Evolutionary conservation across 1,140 invertebrate species (phyloP).

Genomic region (Theocolax elegans): DNA sequence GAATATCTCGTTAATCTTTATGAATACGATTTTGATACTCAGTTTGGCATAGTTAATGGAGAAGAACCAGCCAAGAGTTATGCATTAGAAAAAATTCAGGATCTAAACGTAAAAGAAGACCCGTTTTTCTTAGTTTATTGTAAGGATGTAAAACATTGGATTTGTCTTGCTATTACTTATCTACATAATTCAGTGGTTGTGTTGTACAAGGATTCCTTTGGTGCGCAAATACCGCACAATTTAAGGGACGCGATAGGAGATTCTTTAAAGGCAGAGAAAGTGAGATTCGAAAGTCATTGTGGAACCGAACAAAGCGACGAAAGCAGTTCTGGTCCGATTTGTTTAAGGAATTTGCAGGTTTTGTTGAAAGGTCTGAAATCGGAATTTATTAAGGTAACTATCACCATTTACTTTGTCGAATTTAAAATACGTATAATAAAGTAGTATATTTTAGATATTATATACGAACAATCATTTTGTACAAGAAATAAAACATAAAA

Average conservation of each 20-base stretch:
- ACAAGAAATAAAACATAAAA: too few relatives aligned
- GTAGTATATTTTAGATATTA: too few relatives aligned
- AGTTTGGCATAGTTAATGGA: slow-evolving; percentile 16
- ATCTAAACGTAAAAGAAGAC: not conserved
- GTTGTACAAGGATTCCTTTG: slow-evolving; percentile 36
- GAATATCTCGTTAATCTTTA: slow-evolving; percentile 29
- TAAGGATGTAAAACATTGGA: slow-evolving; percentile 26
- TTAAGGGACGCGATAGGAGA: slow-evolving; percentile 25
- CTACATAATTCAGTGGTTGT: slow-evolving; percentile 23
- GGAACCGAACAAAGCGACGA: slow-evolving; percentile 36
- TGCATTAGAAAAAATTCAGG: not conserved
- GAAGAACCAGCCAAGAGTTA: slow-evolving; percentile 3
- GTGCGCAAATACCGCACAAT: slow-evolving; percentile 11
- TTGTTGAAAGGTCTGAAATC: slow-evolving; percentile 32
- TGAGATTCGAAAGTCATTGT: slow-evolving; percentile 27
- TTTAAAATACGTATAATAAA: too few relatives aligned
- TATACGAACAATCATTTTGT: too few relatives aligned
- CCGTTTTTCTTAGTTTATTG: slow-evolving; percentile 18
- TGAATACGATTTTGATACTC: slow-evolving; percentile 23
- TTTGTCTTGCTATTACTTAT: slow-evolving; percentile 22
- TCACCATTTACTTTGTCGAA: too few relatives aligned
- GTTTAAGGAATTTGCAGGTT: slow-evolving; percentile 34
- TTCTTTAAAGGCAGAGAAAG: not conserved
- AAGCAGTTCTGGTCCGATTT: slow-evolving; percentile 34
- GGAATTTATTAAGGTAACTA: slow-evolving; percentile 31